A percentile compares a stretch with the other conserved stretches of the same genome.
Evolutionary conservation across 2,113 vertebrate species (phyloP).

Genomic region (Megaceryle maxima): DNA sequence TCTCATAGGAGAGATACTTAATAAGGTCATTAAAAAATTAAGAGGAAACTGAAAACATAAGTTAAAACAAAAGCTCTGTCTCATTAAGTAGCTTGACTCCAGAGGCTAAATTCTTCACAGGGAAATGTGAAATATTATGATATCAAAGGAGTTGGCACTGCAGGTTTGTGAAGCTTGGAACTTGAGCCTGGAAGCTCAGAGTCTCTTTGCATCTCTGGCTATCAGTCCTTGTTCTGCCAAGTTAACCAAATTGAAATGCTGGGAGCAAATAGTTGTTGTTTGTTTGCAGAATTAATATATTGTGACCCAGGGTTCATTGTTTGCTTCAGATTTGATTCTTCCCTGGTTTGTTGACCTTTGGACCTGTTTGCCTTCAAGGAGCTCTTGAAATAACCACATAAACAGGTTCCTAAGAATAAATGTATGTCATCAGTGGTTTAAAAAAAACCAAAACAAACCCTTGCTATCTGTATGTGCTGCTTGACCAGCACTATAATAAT

Average conservation of each 20-base stretch:
- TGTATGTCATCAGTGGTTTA: neutral
- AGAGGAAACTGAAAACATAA: neutral
- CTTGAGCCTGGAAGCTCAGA: neutral
- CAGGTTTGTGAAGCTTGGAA: neutral
- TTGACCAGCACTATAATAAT: neutral
- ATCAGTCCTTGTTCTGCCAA: neutral
- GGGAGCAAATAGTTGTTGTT: too few species aligned
- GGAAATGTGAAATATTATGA: neutral
- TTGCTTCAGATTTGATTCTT: neutral
- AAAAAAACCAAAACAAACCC: too few species aligned
- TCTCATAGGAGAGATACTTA: neutral
- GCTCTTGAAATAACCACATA: neutral
- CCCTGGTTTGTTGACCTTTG: neutral
- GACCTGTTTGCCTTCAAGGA: neutral
- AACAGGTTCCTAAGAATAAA: neutral
- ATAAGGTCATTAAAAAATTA: neutral
- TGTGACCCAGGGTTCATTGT: neutral
- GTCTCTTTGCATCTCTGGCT: neutral
- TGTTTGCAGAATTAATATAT: neutral
- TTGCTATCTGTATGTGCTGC: neutral
- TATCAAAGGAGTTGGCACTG: neutral
- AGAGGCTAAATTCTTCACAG: neutral
- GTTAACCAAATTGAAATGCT: too few species aligned
- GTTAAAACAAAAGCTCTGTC: neutral
- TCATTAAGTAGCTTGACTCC: neutral